Percentiles rank a stretch among this genome's conserved stretches.
phyloP scores from a whole-genome alignment of 2,113 vertebrate species.

The Mobula birostris region DNA sequence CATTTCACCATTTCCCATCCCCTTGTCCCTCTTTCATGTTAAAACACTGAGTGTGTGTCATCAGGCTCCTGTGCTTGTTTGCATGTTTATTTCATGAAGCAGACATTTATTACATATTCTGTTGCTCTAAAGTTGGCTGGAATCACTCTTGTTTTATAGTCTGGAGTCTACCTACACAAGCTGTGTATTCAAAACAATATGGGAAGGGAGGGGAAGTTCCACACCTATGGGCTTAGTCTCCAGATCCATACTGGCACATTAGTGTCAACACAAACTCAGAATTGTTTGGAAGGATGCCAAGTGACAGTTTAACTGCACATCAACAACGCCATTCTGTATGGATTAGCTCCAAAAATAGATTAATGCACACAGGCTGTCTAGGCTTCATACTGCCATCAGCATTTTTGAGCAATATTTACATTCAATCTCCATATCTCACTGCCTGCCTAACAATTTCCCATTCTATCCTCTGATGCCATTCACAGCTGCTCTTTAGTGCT shows the following conservation, averaged over 20 bases:
- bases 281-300: conserved; percentile 1
- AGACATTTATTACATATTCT: not conserved
- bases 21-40: too few relatives aligned
- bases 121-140: not conserved
- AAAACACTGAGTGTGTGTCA: too few relatives aligned
- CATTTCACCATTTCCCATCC: too few relatives aligned
- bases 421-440: not conserved
- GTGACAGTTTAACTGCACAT: not conserved
- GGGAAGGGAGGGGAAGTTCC: not conserved
- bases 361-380: not conserved
- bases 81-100: not conserved
- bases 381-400: not conserved
- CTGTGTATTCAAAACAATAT: not conserved
- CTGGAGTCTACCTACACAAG: not conserved
- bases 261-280: not conserved
- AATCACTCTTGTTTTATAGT: not conserved
- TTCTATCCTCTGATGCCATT: not conserved
- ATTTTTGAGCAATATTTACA: not conserved
- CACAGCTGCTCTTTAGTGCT: too few relatives aligned
- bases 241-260: not conserved
- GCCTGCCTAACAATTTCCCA: not conserved
- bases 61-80: not conserved
- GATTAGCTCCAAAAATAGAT: conserved; percentile 26
- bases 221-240: not conserved
- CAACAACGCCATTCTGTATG: conserved; percentile 15